Base-by-base conservation (phyloP, 2,888 invertebrate genomes). In the Tanypteryx hageni region DNA sequence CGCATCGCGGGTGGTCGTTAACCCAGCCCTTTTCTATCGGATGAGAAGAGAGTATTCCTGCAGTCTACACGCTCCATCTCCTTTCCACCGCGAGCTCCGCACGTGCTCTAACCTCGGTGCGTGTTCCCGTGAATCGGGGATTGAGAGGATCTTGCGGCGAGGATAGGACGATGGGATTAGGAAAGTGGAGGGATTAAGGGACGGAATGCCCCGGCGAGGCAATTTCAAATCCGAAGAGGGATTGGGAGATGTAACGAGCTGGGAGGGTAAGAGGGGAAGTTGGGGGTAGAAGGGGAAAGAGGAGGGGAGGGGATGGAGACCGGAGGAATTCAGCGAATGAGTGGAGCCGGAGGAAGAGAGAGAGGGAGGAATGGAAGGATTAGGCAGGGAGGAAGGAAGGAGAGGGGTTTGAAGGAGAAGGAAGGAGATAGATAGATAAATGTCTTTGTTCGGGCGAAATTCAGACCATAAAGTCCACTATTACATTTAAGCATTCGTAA, bases 211-310 rank as follows among this genome's bases (percentile, higher is more conserved):
- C 57, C 58, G 58, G 61, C 61, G 16, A 58, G 86, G 86, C 27
- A 86, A 86, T 86, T 86, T 86, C 61, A 59, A 86, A 86, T 58
- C 61, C n/a, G 86, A n/a, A n/a, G n/a, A n/a, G n/a, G n/a, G n/a
- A n/a, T n/a, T n/a, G n/a, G n/a, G n/a, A n/a, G n/a, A n/a, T n/a
- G n/a, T n/a, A n/a, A n/a, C n/a, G n/a, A n/a, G n/a, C n/a, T n/a
- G n/a, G 14, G 86, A 57, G 59, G 85, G 59, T 58, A n/a, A n/a
- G n/a, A n/a, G n/a, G n/a, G n/a, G n/a, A n/a, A n/a, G n/a, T n/a
- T n/a, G n/a, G n/a, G n/a, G n/a, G n/a, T n/a, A n/a, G n/a, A n/a
- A n/a, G 16, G 27, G 16, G n/a, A 76, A 31, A 22, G 86, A 59
- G 86, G 31, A 31, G 59, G 27, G 11, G 4, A 27, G 86, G 61